These are phyloP conservation scores for Sebastes vulpes DNA, from an alignment of 2,797 vertebrate genomes.

Conservation along the genomic window DNA sequence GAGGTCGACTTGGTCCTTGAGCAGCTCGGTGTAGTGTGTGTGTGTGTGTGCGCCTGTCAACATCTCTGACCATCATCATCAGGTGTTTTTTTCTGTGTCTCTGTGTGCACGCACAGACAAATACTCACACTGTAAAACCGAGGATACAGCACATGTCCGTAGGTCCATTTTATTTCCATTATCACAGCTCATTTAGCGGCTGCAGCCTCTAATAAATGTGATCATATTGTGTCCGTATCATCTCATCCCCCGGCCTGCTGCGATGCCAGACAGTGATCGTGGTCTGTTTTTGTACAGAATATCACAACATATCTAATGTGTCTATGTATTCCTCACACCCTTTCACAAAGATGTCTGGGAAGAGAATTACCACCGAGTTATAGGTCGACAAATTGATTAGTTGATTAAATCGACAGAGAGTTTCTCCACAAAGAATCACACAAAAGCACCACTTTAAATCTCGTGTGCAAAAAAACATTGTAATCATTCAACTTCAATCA, in stretches of 20 bases:
- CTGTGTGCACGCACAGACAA: background rate
- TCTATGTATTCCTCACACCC: background rate
- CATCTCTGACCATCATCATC: background rate
- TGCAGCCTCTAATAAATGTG: background rate
- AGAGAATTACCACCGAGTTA: background rate
- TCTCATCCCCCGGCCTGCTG: background rate
- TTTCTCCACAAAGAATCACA: no score
- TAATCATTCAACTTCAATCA: no score
- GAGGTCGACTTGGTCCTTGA: conserved; percentile 1
- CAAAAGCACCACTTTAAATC: no score
- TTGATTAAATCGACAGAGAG: no score
- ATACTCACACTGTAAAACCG: background rate
- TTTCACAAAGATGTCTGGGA: background rate
- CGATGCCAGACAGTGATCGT: conserved; percentile 8
- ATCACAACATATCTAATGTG: conserved; percentile 1
- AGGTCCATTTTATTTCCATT: background rate
- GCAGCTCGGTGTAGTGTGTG: background rate
- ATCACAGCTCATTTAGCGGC: background rate
- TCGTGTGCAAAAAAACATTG: no score
- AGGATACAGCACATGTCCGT: background rate
- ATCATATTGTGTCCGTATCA: background rate
- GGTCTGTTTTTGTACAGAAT: background rate
- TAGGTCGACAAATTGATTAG: no score
- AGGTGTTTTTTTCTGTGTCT: background rate
- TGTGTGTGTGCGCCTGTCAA: background rate